Base-by-base conservation (phyloP, 2,797 vertebrate species). In the Sternarchorhynchus goeldii region DNA sequence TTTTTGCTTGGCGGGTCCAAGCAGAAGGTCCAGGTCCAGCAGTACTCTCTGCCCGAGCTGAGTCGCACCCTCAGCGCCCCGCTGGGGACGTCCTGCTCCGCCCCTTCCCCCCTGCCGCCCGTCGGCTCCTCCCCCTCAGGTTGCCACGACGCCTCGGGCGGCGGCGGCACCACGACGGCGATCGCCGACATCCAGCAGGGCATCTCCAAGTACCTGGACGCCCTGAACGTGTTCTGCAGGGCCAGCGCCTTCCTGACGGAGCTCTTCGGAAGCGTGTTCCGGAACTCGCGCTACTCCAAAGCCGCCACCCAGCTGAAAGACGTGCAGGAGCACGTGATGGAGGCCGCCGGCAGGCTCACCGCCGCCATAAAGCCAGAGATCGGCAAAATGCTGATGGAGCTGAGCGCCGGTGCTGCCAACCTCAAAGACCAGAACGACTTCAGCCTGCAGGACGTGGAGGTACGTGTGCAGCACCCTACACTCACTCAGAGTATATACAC, bases 1-100 rank as follows among this genome's bases (percentile, higher is more conserved):
- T 99, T 99, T 93, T 94, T 99, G 97, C 97, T 99, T 94, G 98
- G 98, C 97, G 97, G 97, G 97, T 99, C 98, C 96, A 99, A 99
- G 97, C 98, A 99, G 93, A 99, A 99, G 93, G 96, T 96, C 91
- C 97, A 95, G 91, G 78, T 69, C 67, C 80, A 82, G 64, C 92
- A 94, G 89, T 99, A 97, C 91, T 94, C 96, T 73, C 93, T 99
- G 94, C 96, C 98, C 55, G 98, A 99, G 90, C 92, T 99, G 88
- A 95, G 96, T 92, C 94, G 96, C 90, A 93, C 96, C 89, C 91
- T 98, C 91, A 96, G 94, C 76, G 94, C 96, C 78, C 95, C 97
- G 6, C 89, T 98, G 89, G 94, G 94, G 36, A 93, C 96, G 20
- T 86, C 93, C 82, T 94, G 95, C 83, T 89, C 94, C 57, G 86